A percentile compares a stretch with the other conserved stretches of the same genome.
Conservation (phyloP, 1,140 invertebrate species). For the Drosophila mauritiana region DNA sequence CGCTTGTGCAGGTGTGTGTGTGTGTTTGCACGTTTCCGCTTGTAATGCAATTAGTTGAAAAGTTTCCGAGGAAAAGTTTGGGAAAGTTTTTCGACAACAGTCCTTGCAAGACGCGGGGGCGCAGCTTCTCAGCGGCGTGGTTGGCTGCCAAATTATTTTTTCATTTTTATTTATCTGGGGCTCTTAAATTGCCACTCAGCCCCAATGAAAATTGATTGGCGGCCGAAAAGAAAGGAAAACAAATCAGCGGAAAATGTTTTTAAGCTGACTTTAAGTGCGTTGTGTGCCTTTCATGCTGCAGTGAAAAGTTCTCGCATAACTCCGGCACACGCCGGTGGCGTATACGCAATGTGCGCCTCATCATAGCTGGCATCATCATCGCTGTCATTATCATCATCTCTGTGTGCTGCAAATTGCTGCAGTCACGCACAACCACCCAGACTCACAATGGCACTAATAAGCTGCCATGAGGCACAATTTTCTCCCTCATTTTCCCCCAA, state of each 20-base stretch:
- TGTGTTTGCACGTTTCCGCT: constrained; percentile 72
- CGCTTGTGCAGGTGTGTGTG: background rate
- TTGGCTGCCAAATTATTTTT: constrained; percentile 23
- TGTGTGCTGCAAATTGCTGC: constrained; percentile 50
- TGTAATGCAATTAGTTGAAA: constrained; percentile 82
- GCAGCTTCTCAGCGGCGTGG: constrained; percentile 7
- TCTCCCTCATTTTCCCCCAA: constrained; percentile 20
- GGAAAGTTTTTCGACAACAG: constrained; percentile 61
- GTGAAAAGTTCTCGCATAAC: constrained; percentile 11
- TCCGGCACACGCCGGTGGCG: constrained; percentile 21
- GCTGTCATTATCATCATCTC: constrained; percentile 10
- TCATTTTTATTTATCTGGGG: constrained; percentile 11
- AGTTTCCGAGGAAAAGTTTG: constrained; percentile 66
- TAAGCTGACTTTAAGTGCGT: background rate
- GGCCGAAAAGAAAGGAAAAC: background rate
- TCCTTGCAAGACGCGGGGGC: constrained; percentile 37
- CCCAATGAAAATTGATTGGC: constrained; percentile 43
- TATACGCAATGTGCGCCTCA: constrained; percentile 29
- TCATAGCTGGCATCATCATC: background rate
- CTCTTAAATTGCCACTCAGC: constrained; percentile 40
- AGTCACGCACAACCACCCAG: constrained; percentile 40
- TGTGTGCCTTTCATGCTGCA: background rate
- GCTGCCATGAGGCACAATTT: constrained; percentile 48
- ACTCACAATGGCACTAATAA: constrained; percentile 47
- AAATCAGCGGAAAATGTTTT: constrained; percentile 4